A percentile compares a stretch with the other conserved stretches of the same genome.
Conservation (phyloP, 2,113 vertebrate species). For the Serinus canaria region DNA sequence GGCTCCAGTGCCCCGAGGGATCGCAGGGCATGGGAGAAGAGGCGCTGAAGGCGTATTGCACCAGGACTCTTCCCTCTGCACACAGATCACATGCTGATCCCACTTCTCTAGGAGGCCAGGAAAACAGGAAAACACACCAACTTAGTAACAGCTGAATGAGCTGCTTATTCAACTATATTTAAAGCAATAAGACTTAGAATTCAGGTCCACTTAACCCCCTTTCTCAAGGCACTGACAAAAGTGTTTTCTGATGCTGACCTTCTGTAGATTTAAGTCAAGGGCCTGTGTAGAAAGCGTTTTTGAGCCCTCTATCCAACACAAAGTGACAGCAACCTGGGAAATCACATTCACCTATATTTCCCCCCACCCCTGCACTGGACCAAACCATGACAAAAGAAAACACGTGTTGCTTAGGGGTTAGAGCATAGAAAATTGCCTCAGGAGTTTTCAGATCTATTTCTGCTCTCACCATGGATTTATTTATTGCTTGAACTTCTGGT, state of each 20-base stretch:
- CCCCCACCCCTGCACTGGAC: rapidly evolving
- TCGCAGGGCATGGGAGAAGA: constrained; percentile 93
- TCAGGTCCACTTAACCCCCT: neutral
- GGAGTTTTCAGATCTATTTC: neutral
- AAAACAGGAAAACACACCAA: constrained; percentile 84
- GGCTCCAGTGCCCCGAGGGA: constrained; percentile 96
- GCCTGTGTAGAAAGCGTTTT: neutral
- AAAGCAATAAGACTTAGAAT: constrained; percentile 18
- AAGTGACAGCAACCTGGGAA: neutral
- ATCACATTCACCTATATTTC: neutral
- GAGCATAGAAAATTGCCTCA: neutral
- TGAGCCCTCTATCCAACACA: neutral
- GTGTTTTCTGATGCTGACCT: neutral
- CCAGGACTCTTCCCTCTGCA: constrained; percentile 85
- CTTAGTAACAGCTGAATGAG: constrained; percentile 84
- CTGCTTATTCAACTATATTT: constrained; percentile 1
- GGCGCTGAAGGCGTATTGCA: constrained; percentile 92
- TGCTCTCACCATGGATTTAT: neutral
- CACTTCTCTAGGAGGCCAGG: constrained; percentile 99
- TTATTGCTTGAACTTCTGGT: neutral
- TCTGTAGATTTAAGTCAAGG: neutral
- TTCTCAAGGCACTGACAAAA: neutral
- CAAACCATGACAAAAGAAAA: neutral
- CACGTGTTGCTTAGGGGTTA: neutral
- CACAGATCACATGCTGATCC: constrained; percentile 98